Evolutionary conservation across 2,113 vertebrate species (phyloP).

Genomic region (Copsychus sechellarum): DNA sequence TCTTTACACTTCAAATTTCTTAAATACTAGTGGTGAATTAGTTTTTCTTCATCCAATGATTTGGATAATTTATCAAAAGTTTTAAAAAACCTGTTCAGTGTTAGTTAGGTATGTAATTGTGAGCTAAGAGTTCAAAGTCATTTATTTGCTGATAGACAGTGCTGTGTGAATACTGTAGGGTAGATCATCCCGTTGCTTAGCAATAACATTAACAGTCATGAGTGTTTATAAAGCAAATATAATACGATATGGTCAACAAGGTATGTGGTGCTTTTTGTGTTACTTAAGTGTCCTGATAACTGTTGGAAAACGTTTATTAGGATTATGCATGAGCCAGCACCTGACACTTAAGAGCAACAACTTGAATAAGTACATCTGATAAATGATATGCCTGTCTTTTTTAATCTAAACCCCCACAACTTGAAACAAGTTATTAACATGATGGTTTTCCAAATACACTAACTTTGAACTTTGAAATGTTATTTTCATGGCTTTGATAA

Average conservation of each 20-base stretch:
- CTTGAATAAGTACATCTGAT: constrained; percentile 31
- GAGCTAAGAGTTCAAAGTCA: background rate
- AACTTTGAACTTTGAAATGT: constrained; percentile 29
- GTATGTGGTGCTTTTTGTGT: constrained; percentile 49
- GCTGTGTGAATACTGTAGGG: constrained; percentile 14
- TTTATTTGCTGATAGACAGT: background rate
- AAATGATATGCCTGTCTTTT: constrained; percentile 5
- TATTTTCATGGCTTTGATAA: constrained; percentile 20
- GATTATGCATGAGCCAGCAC: constrained; percentile 33
- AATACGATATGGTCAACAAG: constrained; percentile 46
- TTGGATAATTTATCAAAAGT: background rate
- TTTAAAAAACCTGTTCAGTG: background rate
- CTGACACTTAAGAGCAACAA: constrained; percentile 33
- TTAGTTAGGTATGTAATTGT: background rate
- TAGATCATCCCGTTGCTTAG: constrained; percentile 41
- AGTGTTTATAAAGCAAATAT: constrained; percentile 64
- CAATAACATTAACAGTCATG: constrained; percentile 39
- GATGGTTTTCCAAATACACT: background rate
- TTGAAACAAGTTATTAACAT: background rate
- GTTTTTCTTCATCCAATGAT: background rate
- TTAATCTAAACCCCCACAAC: background rate
- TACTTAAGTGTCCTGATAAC: constrained; percentile 48
- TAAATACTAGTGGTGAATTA: background rate
- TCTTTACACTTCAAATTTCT: background rate
- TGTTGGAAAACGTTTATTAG: constrained; percentile 32